These are phyloP conservation scores for Arrhamphus sclerolepis DNA, from an alignment of 2,797 vertebrate genomes.

Conservation along the genomic window DNA sequence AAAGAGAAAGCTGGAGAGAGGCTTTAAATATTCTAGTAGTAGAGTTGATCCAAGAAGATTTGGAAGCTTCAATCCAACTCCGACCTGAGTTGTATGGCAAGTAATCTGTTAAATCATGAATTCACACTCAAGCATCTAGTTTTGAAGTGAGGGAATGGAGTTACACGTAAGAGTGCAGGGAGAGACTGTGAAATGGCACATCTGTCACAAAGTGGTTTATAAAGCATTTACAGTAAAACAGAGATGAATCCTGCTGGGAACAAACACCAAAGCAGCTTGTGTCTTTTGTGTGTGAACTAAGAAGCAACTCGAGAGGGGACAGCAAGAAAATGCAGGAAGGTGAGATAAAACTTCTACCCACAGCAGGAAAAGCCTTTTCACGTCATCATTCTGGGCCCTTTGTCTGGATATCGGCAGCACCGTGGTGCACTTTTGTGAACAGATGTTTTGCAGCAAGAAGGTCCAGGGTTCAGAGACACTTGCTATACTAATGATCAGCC, in stretches of 20 bases:
- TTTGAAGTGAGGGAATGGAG: background rate
- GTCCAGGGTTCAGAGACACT: background rate
- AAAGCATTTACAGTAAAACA: constrained; percentile 21
- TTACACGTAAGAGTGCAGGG: background rate
- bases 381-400: constrained; percentile 1
- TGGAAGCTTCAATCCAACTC: constrained; percentile 20
- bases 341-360: background rate
- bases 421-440: background rate
- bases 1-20: background rate
- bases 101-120: constrained; percentile 26
- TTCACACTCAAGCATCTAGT: constrained; percentile 15
- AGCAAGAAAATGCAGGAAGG: too few relatives aligned
- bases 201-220: constrained; percentile 18
- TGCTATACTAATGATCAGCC: too few relatives aligned
- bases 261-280: background rate
- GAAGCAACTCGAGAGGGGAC: background rate
- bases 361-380: background rate
- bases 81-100: constrained; percentile 22
- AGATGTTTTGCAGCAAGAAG: constrained; percentile 2
- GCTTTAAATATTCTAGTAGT: background rate
- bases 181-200: background rate
- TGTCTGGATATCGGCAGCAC: background rate
- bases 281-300: constrained; percentile 13
- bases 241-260: constrained; percentile 12
- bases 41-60: constrained; percentile 10